Evolutionary conservation across 2,888 invertebrate genomes (phyloP).

Genomic region (Acleris holmiana): DNA sequence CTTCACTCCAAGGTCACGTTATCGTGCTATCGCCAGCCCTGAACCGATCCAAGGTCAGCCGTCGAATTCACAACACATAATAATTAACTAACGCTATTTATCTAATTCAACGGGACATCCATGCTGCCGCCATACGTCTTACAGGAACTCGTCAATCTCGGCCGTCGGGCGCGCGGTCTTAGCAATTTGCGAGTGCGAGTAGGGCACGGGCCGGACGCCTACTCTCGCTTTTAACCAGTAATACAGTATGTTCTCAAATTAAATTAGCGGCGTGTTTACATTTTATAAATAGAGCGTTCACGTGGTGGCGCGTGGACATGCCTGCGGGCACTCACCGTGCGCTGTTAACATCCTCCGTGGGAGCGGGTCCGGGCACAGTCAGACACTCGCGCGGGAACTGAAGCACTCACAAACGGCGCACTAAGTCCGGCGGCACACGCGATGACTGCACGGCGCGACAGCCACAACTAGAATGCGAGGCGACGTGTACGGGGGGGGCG

Average conservation of each 20-base stretch:
- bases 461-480: slow-evolving; percentile 83
- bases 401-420: slow-evolving; percentile 84
- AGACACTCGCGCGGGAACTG: slow-evolving; percentile 78
- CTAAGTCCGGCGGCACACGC: slow-evolving; percentile 80
- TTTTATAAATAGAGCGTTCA: slow-evolving; percentile 82
- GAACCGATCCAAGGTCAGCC: slow-evolving; percentile 68
- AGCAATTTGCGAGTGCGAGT: slow-evolving; percentile 69
- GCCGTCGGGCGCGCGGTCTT: slow-evolving; percentile 68
- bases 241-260: slow-evolving; percentile 68
- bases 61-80: slow-evolving; percentile 51
- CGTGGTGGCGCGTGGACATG: slow-evolving; percentile 74
- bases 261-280: slow-evolving; percentile 81
- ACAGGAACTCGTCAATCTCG: slow-evolving; percentile 80
- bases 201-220: slow-evolving; percentile 60
- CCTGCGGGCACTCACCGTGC: slow-evolving; percentile 78
- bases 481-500: slow-evolving; percentile 72
- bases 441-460: slow-evolving; percentile 82
- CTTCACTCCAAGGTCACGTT: slow-evolving; percentile 80
- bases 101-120: slow-evolving; percentile 27
- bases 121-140: slow-evolving; percentile 54
- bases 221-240: slow-evolving; percentile 68
- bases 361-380: slow-evolving; percentile 74
- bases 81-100: slow-evolving; percentile 30
- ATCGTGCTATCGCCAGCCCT: slow-evolving; percentile 80
- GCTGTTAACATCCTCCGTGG: slow-evolving; percentile 84